Evolutionary conservation across 2,888 invertebrate genomes (phyloP).

Genomic region (Brachypterus glaber): DNA sequence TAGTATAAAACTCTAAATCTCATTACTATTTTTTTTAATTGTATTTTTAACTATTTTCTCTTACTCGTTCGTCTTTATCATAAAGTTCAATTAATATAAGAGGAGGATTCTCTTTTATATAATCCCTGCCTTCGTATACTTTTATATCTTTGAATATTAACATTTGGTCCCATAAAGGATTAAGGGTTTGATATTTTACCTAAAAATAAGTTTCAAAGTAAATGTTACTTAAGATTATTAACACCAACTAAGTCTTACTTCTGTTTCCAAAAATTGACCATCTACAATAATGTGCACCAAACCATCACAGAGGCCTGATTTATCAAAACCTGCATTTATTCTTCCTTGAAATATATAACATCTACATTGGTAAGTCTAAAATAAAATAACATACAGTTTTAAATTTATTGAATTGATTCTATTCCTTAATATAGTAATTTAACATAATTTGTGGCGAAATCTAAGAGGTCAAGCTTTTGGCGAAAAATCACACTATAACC

Average conservation of each 20-base stretch:
- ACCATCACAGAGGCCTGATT: slow-evolving; percentile 46
- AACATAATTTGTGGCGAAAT: neutral
- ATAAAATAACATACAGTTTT: slow-evolving; percentile 5
- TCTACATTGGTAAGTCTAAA: slow-evolving; percentile 49
- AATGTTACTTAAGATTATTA: slow-evolving; percentile 9
- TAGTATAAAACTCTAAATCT: no score
- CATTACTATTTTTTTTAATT: no score
- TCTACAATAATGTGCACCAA: slow-evolving; percentile 39
- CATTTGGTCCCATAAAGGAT: slow-evolving; percentile 54
- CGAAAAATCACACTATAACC: no score
- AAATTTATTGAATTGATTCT: neutral
- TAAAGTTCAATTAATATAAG: slow-evolving; percentile 40
- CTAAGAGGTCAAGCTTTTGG: no score
- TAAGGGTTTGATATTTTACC: slow-evolving; percentile 38
- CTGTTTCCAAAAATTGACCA: slow-evolving; percentile 37
- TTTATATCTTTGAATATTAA: slow-evolving; percentile 42
- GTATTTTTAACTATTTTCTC: slow-evolving; percentile 10
- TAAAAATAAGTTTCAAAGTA: slow-evolving; percentile 15
- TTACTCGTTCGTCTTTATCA: slow-evolving; percentile 42
- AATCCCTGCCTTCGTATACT: slow-evolving; percentile 36
- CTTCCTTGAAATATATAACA: slow-evolving; percentile 61
- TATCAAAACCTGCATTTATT: slow-evolving; percentile 47
- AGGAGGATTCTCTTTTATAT: slow-evolving; percentile 39
- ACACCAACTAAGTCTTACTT: no score
- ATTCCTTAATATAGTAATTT: no score